Evolutionary conservation across 2,113 vertebrate species (phyloP).

Genomic region (Stercorarius parasiticus): DNA sequence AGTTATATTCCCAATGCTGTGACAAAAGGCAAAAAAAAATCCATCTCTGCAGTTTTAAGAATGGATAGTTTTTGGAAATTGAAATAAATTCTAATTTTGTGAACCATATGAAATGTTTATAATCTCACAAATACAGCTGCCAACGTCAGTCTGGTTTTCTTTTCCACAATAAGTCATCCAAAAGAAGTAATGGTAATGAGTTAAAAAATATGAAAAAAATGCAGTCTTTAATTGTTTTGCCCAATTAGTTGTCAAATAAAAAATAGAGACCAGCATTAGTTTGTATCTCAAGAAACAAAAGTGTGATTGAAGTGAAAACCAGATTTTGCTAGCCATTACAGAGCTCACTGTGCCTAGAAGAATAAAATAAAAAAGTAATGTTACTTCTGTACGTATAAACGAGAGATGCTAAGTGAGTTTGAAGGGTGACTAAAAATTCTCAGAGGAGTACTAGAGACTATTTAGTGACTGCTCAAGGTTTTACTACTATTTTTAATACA

Average conservation of each 20-base stretch:
- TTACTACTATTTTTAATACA: not conserved
- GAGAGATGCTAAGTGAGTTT: not conserved
- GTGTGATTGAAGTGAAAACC: not conserved
- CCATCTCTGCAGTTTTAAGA: not conserved
- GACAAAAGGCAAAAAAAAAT: not conserved
- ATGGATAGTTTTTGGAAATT: not conserved
- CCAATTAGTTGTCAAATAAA: not conserved
- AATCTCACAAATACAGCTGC: not conserved
- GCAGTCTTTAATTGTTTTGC: not conserved
- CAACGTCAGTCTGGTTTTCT: not conserved
- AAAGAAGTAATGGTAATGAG: not conserved
- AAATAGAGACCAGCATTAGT: no score
- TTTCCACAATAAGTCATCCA: not conserved
- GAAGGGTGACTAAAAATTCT: not conserved
- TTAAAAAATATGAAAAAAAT: not conserved
- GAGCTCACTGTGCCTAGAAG: not conserved
- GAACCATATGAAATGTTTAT: not conserved
- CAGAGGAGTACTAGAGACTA: not conserved
- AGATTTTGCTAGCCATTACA: not conserved
- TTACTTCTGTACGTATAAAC: not conserved
- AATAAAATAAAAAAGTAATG: not conserved
- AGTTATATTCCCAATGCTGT: not conserved
- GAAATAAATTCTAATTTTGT: not conserved
- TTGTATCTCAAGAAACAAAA: not conserved
- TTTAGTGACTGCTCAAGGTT: not conserved